These are phyloP conservation scores for Sceloporus undulatus DNA, from an alignment of 2,113 vertebrate species.

Conservation along the genomic window DNA sequence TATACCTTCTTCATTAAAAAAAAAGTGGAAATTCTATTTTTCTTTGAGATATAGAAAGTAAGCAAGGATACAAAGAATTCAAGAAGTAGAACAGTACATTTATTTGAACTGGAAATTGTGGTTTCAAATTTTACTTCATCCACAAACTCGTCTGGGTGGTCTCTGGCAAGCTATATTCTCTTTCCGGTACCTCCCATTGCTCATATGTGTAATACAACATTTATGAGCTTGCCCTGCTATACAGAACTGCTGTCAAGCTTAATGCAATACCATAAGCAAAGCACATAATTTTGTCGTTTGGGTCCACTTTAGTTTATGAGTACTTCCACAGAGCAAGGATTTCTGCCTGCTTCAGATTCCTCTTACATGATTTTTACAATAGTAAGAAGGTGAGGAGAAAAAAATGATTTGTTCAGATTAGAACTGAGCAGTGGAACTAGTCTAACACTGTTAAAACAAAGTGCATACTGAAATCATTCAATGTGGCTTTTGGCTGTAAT, in stretches of 20 bases:
- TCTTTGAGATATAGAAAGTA: not conserved
- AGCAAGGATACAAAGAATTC: not conserved
- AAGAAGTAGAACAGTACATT: not conserved
- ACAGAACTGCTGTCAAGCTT: not conserved
- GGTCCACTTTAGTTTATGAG: too few species aligned
- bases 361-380: not conserved
- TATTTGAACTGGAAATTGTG: not conserved
- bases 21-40: not conserved
- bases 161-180: not conserved
- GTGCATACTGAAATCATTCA: not conserved
- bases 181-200: too few species aligned
- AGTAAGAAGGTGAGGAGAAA: not conserved
- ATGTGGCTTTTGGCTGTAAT: not conserved
- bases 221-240: not conserved
- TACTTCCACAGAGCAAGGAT: not conserved
- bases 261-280: not conserved
- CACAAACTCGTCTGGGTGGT: not conserved
- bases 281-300: not conserved
- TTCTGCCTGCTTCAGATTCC: not conserved
- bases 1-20: not conserved
- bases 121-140: not conserved
- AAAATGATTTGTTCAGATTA: not conserved
- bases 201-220: not conserved
- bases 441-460: not conserved
- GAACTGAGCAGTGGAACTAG: not conserved